Base-by-base conservation (phyloP, 2,797 vertebrate genomes). In the Hydrophis major region DNA sequence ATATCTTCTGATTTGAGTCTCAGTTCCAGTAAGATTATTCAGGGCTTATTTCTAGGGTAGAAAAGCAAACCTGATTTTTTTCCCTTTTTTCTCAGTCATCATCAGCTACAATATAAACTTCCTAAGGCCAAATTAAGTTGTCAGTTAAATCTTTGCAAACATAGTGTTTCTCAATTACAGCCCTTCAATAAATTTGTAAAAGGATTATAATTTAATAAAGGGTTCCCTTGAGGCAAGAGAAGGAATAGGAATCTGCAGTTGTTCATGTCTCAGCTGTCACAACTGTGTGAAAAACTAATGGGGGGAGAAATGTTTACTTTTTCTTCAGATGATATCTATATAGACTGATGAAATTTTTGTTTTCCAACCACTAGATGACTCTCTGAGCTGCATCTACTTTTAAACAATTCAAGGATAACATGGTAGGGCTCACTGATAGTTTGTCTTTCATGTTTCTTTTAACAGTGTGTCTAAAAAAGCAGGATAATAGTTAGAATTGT, bases 121-220 rank as follows among this genome's bases (percentile, higher is more conserved):
- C 78, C 61, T 83, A 86, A 53, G 69, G 32, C 57, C 69, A 91
- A 93, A 93, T 93, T 86, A 93, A 86, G 69, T 89, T 57, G 90
- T 93, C 86, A 86, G 37, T 92, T 66, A 86, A 22, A 63, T 60
- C 59, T 92, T 63, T 57, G 66, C 59, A 88, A 53, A 42, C 25
- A 13, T 28, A 53, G 60, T 91, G 69, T 57, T 83, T 90, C 47
- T 25, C 57, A 90, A 50, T 94, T 88, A 92, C 42, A 27, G 61
- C 60, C 37, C 63, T 63, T 92, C 66, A 60, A 47, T 88, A 94
- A 92, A 90, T 94, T 90, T 92, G 91, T 53, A 66, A 53, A 94
- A 87, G 69, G 89, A 89, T 91, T 94, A 88, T 53, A 50, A 92
- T 89, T 86, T 91, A 83, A 88, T 89, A 92, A 94, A 92, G 50